These are phyloP conservation scores for Galeopsomyia nigrocyanea DNA, from an alignment of 2,888 invertebrate species.

Conservation along the genomic window DNA sequence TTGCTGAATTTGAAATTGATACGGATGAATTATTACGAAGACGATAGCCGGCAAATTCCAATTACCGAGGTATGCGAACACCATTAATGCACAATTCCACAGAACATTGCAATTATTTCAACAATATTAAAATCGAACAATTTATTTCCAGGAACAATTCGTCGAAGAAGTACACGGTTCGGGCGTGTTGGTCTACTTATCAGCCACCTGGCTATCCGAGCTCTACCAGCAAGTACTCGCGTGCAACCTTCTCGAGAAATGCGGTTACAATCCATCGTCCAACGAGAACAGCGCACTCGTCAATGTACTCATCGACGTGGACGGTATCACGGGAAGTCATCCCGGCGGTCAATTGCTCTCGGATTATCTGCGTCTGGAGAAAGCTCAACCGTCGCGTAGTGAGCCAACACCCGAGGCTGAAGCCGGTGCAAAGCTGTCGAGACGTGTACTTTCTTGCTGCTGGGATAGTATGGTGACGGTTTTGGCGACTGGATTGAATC, in stretches of 20 bases:
- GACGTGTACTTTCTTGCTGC: slow-evolving; percentile 87
- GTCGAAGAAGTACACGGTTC: slow-evolving; percentile 93
- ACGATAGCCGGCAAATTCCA: slow-evolving; percentile 67
- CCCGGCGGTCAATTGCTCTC: slow-evolving; percentile 82
- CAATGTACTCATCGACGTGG: slow-evolving; percentile 84
- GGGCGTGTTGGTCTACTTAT: slow-evolving; percentile 92
- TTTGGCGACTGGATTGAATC: slow-evolving; percentile 76
- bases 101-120: not conserved
- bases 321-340: slow-evolving; percentile 82
- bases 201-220: slow-evolving; percentile 93
- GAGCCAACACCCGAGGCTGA: slow-evolving; percentile 80
- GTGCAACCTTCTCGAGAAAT: slow-evolving; percentile 78
- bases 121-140: not conserved
- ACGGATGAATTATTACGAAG: slow-evolving; percentile 80
- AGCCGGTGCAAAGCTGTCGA: slow-evolving; percentile 83
- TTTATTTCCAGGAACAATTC: slow-evolving; percentile 80
- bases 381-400: slow-evolving; percentile 78
- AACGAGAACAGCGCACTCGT: slow-evolving; percentile 77
- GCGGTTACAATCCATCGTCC: slow-evolving; percentile 75
- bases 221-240: slow-evolving; percentile 89
- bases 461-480: slow-evolving; percentile 94
- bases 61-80: slow-evolving; percentile 69
- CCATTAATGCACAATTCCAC: not conserved
- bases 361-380: slow-evolving; percentile 88
- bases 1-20: slow-evolving; percentile 86